Conservation (phyloP, 1,140 invertebrate species). For the Homalodisca vitripennis region DNA sequence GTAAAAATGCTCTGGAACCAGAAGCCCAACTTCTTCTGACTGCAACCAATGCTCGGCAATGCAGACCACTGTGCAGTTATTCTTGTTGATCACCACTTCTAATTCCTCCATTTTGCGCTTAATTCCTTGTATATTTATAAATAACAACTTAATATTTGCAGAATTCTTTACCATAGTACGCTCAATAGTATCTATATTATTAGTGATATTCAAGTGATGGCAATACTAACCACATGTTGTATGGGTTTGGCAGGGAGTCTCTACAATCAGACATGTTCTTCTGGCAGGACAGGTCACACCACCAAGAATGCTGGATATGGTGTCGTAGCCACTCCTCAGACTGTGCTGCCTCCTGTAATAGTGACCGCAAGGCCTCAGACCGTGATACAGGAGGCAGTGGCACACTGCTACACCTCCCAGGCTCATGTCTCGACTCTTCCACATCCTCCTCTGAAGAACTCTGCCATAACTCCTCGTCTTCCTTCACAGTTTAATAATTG, state of each 20-base stretch:
- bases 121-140: too few species aligned
- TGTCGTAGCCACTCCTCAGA: background rate
- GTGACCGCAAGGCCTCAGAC: too few species aligned
- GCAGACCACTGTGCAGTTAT: too few species aligned
- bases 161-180: too few species aligned
- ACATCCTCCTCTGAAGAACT: constrained; percentile 3
- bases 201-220: background rate
- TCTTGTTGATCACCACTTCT: too few species aligned
- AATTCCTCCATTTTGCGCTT: too few species aligned
- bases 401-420: background rate
- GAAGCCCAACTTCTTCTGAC: too few species aligned
- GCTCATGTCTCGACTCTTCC: background rate
- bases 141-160: too few species aligned
- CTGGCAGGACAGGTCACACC: background rate
- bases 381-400: background rate
- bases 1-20: too few species aligned
- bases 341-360: background rate
- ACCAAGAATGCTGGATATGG: constrained; percentile 4
- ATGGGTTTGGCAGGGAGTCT: background rate
- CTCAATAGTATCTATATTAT: too few species aligned
- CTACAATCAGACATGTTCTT: background rate
- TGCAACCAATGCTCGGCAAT: too few species aligned
- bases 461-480: constrained; percentile 5
- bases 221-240: constrained; percentile 1
- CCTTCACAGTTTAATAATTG: too few species aligned